These are phyloP conservation scores for Aurelia aurita DNA, from an alignment of 30 jellyfish, hydroid and myxozoan genomes.

Conservation along the genomic window DNA sequence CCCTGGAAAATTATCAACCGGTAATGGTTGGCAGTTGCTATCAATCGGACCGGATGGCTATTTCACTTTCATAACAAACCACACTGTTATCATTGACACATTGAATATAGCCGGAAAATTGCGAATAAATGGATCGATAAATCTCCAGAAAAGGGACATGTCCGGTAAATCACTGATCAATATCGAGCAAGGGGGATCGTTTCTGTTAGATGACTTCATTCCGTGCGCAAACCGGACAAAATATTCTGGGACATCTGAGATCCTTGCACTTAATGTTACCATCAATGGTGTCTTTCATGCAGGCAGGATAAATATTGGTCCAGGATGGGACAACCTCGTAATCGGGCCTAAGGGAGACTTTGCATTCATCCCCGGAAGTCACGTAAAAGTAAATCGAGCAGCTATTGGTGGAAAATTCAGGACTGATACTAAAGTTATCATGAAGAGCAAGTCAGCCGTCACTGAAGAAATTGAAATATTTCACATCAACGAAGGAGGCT, in stretches of 20 bases:
- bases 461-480: constrained; percentile 32
- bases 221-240: constrained; percentile 57
- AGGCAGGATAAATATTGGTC: constrained; percentile 41
- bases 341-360: constrained; percentile 63
- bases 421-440: constrained; percentile 36
- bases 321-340: constrained; percentile 60
- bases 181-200: constrained; percentile 49
- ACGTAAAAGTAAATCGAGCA: constrained; percentile 33
- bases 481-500: constrained; percentile 19
- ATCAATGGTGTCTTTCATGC: constrained; percentile 55
- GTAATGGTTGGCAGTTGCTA: constrained; percentile 57
- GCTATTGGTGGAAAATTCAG: constrained; percentile 40
- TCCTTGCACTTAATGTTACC: constrained; percentile 57
- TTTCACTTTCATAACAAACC: constrained; percentile 35
- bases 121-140: constrained; percentile 40
- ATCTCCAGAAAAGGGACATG: constrained; percentile 42
- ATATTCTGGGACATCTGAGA: constrained; percentile 30
- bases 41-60: constrained; percentile 52
- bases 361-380: constrained; percentile 53
- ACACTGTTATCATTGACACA: constrained; percentile 32
- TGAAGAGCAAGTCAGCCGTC: constrained; percentile 26
- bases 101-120: constrained; percentile 35
- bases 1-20: constrained; percentile 50
- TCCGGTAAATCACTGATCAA: constrained; percentile 54
- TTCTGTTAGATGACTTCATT: constrained; percentile 32